Conservation (phyloP, 2,888 invertebrate genomes). For the Seira sanloemensis region DNA sequence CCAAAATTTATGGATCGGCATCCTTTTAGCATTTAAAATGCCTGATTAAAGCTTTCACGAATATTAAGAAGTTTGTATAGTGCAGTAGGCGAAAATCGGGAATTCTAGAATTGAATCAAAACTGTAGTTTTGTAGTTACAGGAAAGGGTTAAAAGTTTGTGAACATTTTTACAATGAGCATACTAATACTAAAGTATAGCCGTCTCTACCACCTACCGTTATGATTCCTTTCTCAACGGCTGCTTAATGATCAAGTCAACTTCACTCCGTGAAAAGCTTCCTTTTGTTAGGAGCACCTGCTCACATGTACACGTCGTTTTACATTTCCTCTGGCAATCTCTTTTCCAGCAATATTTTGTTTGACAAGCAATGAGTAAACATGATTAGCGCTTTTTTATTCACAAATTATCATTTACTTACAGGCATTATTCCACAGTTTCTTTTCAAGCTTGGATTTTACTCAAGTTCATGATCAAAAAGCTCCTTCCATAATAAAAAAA, state of each 20-base stretch:
- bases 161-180: background rate
- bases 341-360: background rate
- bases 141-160: background rate
- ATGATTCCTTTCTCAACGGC: conserved; percentile 2
- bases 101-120: background rate
- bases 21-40: background rate
- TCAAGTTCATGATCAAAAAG: conserved; percentile 54
- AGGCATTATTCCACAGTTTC: background rate
- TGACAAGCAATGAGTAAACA: conserved; percentile 34
- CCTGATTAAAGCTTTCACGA: background rate
- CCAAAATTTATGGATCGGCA: conserved; percentile 47
- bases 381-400: conserved; percentile 53
- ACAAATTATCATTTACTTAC: conserved; percentile 54
- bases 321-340: conserved; percentile 18
- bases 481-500: conserved; percentile 25
- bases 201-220: conserved; percentile 17
- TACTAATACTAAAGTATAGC: no score
- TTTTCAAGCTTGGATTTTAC: background rate
- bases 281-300: conserved; percentile 47
- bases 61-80: background rate
- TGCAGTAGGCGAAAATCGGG: background rate
- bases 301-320: background rate
- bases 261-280: background rate
- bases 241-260: conserved; percentile 25
- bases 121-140: background rate